Percentiles rank a stretch among this genome's conserved stretches.
phyloP scores from a whole-genome alignment of 2,113 vertebrate genomes.

The Rattus norvegicus region DNA sequence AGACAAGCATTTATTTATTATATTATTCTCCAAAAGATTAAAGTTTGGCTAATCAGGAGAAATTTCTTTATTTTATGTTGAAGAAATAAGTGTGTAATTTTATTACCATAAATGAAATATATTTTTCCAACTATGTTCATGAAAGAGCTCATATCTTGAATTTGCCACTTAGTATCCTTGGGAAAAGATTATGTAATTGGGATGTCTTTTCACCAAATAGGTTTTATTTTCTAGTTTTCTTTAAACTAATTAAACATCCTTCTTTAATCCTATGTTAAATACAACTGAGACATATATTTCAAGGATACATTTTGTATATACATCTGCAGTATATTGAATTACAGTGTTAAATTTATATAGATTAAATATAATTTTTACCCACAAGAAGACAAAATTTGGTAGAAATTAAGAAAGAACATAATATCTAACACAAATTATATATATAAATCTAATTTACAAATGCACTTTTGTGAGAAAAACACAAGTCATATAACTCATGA shows the following conservation, averaged over 20 bases:
- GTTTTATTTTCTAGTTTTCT: neutral
- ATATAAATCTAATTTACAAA: neutral
- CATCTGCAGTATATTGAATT: neutral
- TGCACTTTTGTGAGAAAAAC: neutral
- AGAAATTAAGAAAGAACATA: neutral
- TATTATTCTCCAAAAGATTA: neutral
- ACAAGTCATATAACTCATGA: neutral
- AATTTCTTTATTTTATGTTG: constrained; percentile 38
- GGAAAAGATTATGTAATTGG: constrained; percentile 20
- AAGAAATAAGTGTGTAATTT: constrained; percentile 46
- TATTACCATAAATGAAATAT: constrained; percentile 35
- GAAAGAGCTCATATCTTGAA: neutral
- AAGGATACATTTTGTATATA: neutral
- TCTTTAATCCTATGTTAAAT: neutral
- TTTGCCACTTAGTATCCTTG: constrained; percentile 36
- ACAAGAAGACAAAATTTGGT: neutral
- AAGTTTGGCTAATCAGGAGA: constrained; percentile 8
- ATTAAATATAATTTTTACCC: neutral
- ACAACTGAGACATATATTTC: neutral
- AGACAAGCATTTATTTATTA: neutral
- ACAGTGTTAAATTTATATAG: neutral
- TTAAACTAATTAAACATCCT: neutral
- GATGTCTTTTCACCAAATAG: constrained; percentile 42
- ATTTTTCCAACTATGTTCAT: constrained; percentile 34
- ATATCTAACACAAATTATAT: neutral